Base-by-base conservation (phyloP, 2,113 vertebrate species). In the Rhinogobius similis region DNA sequence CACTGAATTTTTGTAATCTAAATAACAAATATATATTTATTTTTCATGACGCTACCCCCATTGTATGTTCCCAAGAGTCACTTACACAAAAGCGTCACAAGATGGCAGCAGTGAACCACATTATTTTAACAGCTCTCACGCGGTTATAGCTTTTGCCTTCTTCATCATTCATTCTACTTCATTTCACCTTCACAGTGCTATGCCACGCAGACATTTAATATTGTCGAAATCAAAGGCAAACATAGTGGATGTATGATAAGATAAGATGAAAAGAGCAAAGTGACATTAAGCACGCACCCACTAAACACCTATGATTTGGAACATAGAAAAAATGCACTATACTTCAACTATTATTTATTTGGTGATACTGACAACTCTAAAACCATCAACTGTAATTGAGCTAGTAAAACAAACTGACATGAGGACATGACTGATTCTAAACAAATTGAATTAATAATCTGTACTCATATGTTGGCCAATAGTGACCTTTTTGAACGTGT, bases 81-180 rank as follows among this genome's bases (percentile, higher is more conserved):
- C 53, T 27, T 58, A 29, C 55, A 29, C 26, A 58, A 16, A 58
- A 62, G 0, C 21, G 21, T 48, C 89, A 91, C 83, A 73, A 82
- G 87, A 56, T 63, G 87, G 85, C 36, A 1, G 39, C 70, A 20
- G 68, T 78, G 65, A 65, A 73, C 66, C 76, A 10, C 10, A 32
- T 3, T 12, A 26, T 52, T n/a, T 48, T 20, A 41, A 18, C 50
- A 52, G 8, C n/a, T 23, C 11, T 52, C 16, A 21, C n/a, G 11
- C 10, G 52, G 11, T 10, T 14, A 14, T n/a, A 5, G 3, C 23
- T 52, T 52, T 23, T 12, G n/a, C 10, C 13, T n/a, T 29, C 29
- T 29, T 29, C 29, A 29, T 29, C 29, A 2, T 29, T 36, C 32
- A 36, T 8, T n/a, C 32, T 36, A 7, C 9, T 36, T 52, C 43